Evolutionary conservation across 37 sponge, comb jelly and placozoan species (phyloP).

Genomic region (Lycopodina hypogea): DNA sequence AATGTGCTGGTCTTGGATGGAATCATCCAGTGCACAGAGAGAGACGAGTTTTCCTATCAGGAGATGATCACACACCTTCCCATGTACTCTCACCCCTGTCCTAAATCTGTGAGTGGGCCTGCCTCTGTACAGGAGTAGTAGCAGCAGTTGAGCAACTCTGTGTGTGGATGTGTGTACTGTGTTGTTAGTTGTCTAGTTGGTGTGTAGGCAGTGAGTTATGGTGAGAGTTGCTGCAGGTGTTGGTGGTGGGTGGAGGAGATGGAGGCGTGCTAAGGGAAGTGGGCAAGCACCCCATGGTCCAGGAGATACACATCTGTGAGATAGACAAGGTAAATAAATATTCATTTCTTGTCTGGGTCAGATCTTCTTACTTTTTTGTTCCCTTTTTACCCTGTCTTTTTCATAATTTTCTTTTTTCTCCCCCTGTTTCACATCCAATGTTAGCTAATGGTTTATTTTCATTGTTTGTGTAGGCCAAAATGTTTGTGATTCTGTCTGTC

Average conservation of each 20-base stretch:
- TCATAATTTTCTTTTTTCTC: too few relatives aligned
- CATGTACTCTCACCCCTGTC: conserved; percentile 78
- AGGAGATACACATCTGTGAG: conserved; percentile 80
- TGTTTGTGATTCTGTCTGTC: too few relatives aligned
- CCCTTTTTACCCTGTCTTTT: too few relatives aligned
- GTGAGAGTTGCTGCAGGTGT: conserved; percentile 59
- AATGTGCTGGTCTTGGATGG: conserved; percentile 85
- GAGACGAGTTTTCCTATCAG: conserved; percentile 85
- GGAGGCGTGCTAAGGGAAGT: conserved; percentile 92
- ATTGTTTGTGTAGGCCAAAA: too few relatives aligned
- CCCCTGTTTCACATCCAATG: too few relatives aligned
- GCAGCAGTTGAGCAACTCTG: neutral
- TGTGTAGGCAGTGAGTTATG: too few relatives aligned
- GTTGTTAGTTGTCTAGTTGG: too few relatives aligned
- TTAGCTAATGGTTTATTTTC: too few relatives aligned
- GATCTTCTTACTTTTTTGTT: neutral
- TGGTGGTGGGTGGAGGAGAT: conserved; percentile 95
- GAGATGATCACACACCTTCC: conserved; percentile 86
- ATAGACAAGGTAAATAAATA: conserved; percentile 76
- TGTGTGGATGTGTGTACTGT: neutral
- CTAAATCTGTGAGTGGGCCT: conserved; percentile 49
- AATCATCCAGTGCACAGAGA: conserved; percentile 82
- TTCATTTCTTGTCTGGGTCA: neutral
- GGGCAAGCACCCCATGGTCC: conserved; percentile 76
- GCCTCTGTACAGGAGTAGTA: neutral